phyloP scores from a whole-genome alignment of 2,888 invertebrate genomes.

The Amphipoea oculea region DNA sequence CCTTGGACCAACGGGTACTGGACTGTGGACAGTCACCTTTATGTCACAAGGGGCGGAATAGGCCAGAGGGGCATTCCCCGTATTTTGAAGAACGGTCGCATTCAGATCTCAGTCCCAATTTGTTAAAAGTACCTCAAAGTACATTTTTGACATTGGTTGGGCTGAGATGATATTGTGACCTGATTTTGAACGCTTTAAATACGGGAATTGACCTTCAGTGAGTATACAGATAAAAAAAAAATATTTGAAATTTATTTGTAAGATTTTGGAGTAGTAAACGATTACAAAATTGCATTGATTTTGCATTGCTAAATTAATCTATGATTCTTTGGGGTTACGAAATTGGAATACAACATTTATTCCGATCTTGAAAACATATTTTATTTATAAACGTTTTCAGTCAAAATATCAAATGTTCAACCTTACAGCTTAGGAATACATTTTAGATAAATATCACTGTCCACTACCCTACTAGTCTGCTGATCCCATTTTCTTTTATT shows the following conservation, averaged over 20 bases:
- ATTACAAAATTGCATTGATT: neutral
- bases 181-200: neutral
- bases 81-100: neutral
- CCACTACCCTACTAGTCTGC: conserved; percentile 53
- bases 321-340: neutral
- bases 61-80: neutral
- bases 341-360: neutral
- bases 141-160: neutral
- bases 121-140: neutral
- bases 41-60: neutral
- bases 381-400: neutral
- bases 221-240: neutral
- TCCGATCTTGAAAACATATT: neutral
- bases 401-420: neutral
- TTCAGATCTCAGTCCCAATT: no score
- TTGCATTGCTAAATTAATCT: no score
- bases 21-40: conserved; percentile 29
- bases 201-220: neutral
- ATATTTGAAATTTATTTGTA: neutral
- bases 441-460: conserved; percentile 21
- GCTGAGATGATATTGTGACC: neutral
- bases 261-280: neutral
- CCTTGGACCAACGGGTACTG: conserved; percentile 60
- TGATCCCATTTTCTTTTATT: conserved; percentile 66
- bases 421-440: neutral